Evolutionary conservation across 1,140 invertebrate genomes (phyloP), one percentile per base, ranked within the genome.

Genomic region (Grapholita molesta): DNA sequence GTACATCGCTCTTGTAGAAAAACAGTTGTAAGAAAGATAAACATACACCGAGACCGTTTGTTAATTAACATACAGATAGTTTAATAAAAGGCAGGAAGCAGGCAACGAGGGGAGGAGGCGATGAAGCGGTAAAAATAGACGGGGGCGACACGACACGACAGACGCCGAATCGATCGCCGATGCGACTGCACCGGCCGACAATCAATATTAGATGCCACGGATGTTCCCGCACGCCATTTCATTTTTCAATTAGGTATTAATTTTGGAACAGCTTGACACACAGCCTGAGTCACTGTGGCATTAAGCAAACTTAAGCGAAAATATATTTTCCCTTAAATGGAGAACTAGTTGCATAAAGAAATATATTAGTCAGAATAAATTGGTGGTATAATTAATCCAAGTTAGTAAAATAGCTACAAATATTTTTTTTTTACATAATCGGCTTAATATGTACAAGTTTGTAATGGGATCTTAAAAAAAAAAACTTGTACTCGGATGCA

Each of bases 1-100:
- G 65, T 38, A 52, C 18, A 82, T 81, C 71, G 73, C 35, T 74
- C 79, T 85, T 85, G 85, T 68, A 83, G 80, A 71, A 77, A 84
- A 84, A 74, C 80, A 80, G 83, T 78, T 79, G 76, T 83, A 79
- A 85, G 85, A 82, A 85, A 89, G 82, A 82, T 84, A 88, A 89
- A 89, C 83, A 86, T 76, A 82, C 68, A 30, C 15, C 84, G 89
- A 88, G 86, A 88, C 83, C 87, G 84, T 85, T 48, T 88, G 85
- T 90, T 91, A 91, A 91, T 91, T 90, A 90, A 88, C 89, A 91
- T 91, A 90, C 85, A 91, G 85, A 90, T 90, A 91, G 86, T 90
- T 91, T 91, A 90, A 90, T 91, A 90, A 88, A 90, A 85, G 87
- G 85, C 89, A 90, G 89, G 88, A 90, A 91, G 82, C 85, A 80